Evolutionary conservation across 2,888 invertebrate genomes (phyloP), one percentile per base, ranked within the genome.

Genomic region (Ischnura elegans): DNA sequence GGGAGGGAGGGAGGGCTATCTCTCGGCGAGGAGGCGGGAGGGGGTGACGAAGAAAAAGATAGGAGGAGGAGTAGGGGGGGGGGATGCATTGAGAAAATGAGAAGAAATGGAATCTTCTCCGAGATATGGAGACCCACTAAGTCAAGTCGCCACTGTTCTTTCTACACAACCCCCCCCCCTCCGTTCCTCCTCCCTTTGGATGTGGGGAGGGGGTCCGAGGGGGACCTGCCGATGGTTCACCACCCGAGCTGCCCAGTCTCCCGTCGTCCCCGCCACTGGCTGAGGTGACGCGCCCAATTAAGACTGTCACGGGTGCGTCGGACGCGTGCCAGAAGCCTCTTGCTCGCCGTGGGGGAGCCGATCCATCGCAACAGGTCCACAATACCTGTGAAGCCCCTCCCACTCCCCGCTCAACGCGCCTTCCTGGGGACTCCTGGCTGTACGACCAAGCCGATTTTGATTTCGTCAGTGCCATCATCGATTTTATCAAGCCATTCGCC

Each of bases 91-190:
- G 61, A 61, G 66, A 90, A 76, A 90, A 90, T 66, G 90, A 90
- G 90, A 90, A 90, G 55, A 90, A 90, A 90, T 90, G 90, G 66
- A 90, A 90, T 90, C 90, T 90, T 90, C n/a, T 66, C 90, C 90
- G 66, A 90, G 90, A 90, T 90, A 90, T 61, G 90, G 55, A 43
- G 90, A 61, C 90, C 90, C 61, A 36, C 76, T 19, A 66, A 90
- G 90, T 43, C 90, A 29, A 76, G 76, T 76, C 76, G 76, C 76
- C 76, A 76, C 76, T 76, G 76, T 76, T 76, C 76, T 76, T 76
- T 36, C 76, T n/a, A n/a, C n/a, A n/a, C n/a, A n/a, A n/a, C n/a
- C n/a, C n/a, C 76, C n/a, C 29, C 29, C 29, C 6, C 29, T 21
- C 29, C 29, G n/a, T 36, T 13, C 36, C 36, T 36, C 19, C 25